These are phyloP conservation scores for Antennarius striatus DNA, from an alignment of 2,113 vertebrate genomes.

Conservation along the genomic window DNA sequence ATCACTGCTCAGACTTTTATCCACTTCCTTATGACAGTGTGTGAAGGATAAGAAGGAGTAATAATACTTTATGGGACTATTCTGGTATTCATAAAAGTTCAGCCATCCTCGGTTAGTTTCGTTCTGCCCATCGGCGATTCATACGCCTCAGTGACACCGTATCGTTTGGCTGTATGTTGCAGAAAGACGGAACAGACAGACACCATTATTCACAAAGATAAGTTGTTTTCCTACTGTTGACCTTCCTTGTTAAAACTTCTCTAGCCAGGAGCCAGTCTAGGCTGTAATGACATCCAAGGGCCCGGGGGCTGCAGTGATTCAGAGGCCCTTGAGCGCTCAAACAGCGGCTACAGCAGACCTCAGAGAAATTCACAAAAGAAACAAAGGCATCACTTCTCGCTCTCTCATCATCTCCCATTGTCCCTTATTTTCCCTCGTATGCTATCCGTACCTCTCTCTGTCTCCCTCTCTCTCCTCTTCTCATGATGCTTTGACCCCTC, in stretches of 20 bases:
- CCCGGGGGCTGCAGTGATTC: conserved; percentile 66
- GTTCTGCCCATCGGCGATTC: conserved; percentile 8
- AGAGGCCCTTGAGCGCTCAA: conserved; percentile 65
- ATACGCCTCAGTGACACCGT: not conserved
- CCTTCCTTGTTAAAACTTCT: conserved; percentile 67
- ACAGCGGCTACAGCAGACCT: conserved; percentile 57
- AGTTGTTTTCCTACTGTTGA: conserved; percentile 59
- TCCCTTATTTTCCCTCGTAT: conserved; percentile 49
- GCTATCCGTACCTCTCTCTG: conserved; percentile 38
- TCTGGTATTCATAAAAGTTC: conserved; percentile 29
- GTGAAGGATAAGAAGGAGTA: conserved; percentile 1
- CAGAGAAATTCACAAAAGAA: conserved; percentile 63
- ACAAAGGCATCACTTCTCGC: conserved; percentile 61
- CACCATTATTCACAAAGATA: conserved; percentile 38
- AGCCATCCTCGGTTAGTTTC: conserved; percentile 16
- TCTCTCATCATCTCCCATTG: conserved; percentile 58
- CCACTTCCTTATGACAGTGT: not conserved
- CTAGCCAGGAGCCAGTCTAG: conserved; percentile 53
- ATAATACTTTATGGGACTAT: conserved; percentile 16
- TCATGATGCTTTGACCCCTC: conserved; percentile 74
- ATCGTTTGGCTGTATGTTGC: conserved; percentile 7
- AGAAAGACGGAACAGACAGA: conserved; percentile 14
- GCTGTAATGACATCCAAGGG: conserved; percentile 70
- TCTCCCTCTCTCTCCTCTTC: conserved; percentile 36
- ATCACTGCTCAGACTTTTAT: not conserved